phyloP scores from a whole-genome alignment of 2,113 vertebrate species.

The Todiramphus saurophagus region DNA sequence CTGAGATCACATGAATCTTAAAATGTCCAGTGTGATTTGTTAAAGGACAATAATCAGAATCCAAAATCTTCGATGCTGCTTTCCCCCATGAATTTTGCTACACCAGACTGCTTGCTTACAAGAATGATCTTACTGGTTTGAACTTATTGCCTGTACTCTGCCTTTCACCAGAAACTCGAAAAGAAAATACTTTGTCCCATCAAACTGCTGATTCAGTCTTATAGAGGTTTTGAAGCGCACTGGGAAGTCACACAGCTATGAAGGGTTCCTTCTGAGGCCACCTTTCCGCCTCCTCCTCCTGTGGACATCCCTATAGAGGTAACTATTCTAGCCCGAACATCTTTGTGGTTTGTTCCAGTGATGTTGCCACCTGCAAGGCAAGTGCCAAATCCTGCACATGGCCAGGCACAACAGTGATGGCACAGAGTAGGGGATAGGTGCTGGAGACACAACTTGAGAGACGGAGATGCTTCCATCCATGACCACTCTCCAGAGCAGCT shows the following conservation, averaged over 20 bases:
- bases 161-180: not conserved
- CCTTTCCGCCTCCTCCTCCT: not conserved
- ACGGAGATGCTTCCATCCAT: not conserved
- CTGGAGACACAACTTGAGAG: not conserved
- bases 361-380: not conserved
- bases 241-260: not conserved
- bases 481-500: not conserved
- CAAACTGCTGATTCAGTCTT: not conserved
- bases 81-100: not conserved
- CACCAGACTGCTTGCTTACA: not conserved
- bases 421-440: not conserved
- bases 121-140: not conserved
- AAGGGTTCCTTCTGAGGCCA: not conserved
- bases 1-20: not conserved
- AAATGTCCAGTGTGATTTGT: not conserved
- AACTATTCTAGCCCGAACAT: not conserved
- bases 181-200: not conserved
- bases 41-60: not conserved
- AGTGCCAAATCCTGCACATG: not conserved
- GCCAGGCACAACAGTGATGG: not conserved
- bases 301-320: rapidly evolving
- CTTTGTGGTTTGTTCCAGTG: not conserved
- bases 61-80: not conserved
- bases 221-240: not conserved
- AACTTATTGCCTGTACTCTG: not conserved